Base-by-base conservation (phyloP, 2,888 invertebrate species). In the Trissoscelio sp. region DNA sequence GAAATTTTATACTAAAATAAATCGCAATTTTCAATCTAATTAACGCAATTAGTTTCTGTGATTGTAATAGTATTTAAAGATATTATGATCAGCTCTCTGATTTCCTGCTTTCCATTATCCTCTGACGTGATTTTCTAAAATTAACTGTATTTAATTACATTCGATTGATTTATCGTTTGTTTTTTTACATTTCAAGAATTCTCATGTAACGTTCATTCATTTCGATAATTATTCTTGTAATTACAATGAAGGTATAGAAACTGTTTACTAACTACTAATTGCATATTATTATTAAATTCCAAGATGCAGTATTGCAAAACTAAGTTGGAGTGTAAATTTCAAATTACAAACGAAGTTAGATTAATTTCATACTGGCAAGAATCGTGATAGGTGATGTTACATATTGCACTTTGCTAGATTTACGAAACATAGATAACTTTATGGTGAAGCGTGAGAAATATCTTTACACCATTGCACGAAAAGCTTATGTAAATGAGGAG, bases 291-390 rank as follows among this genome's bases (percentile, higher is more conserved):
- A 64, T 44, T 44, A 55, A 55, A 55, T 73, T 44, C 7, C 7
- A 55, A 53, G n/a, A 34, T 53, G 31, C 53, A 34, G 39, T 55
- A 62, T 62, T 51, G n/a, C 44, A 55, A 39, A 39, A 22, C 44
- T 20, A 62, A 62, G 2, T 53, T 62, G 6, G 42, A 20, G 31
- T 34, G 24, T 64, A 74, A 64, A 74, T 74, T 55, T 57, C 34
- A 46, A 57, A 74, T 55, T 37, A 64, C 46, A 57, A 55, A 57
- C 44, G 62, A 74, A 64, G 64, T 74, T 74, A 74, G 37, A 74
- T 74, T 74, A 74, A 74, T 74, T 74, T 74, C 42, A 42, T 62
- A 53, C 18, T 39, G 16, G 34, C 55, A 62, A 62, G 55, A 74
- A 64, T 62, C n/a, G 12, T 46, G 55, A 62, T 62, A 22, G 53